Evolutionary conservation across 2,888 invertebrate species (phyloP).

Genomic region (Drosophila formosana): DNA sequence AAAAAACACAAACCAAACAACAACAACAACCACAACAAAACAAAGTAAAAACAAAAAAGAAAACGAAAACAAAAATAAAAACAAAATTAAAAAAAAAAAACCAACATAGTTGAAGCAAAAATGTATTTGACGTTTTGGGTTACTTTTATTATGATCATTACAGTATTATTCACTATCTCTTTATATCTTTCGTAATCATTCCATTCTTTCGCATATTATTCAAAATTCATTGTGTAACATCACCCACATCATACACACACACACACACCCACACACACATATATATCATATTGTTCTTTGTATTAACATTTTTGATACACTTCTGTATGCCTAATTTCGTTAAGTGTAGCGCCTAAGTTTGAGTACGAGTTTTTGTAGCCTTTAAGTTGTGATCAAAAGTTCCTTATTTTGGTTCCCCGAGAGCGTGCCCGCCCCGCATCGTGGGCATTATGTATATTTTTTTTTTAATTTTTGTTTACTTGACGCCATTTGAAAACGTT

Average conservation of each 20-base stretch:
- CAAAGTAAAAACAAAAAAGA: conserved; percentile 40
- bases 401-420: conserved; percentile 83
- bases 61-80: conserved; percentile 59
- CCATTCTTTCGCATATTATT: conserved; percentile 65
- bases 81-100: conserved; percentile 41
- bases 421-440: conserved; percentile 50
- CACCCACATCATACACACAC: conserved; percentile 21
- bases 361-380: conserved; percentile 50
- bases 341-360: conserved; percentile 53
- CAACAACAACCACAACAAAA: conserved; percentile 10
- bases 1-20: conserved; percentile 10
- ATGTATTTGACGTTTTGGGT: conserved; percentile 49
- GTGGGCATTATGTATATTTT: conserved; percentile 62
- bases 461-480: conserved; percentile 41
- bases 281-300: conserved; percentile 29
- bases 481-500: conserved; percentile 75
- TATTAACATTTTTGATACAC: conserved; percentile 22
- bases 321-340: conserved; percentile 23
- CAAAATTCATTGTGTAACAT: conserved; percentile 81
- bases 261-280: conserved; percentile 11
- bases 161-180: conserved; percentile 4
- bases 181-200: conserved; percentile 6
- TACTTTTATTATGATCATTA: conserved; percentile 15
- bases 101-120: conserved; percentile 38
- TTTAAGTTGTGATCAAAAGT: conserved; percentile 82